phyloP scores from a whole-genome alignment of 2,797 vertebrate genomes.

The Nothura maculosa region DNA sequence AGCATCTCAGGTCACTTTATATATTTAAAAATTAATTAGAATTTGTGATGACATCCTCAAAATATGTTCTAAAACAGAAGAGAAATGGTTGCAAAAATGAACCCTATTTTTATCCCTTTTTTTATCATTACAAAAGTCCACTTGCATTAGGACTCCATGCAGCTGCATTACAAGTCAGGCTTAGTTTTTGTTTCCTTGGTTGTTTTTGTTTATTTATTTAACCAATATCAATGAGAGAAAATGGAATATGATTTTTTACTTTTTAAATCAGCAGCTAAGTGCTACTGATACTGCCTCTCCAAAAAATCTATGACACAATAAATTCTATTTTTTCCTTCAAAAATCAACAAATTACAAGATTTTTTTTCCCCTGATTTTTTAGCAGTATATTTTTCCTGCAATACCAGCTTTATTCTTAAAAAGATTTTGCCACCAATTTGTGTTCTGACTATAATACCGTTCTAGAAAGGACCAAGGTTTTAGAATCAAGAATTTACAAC shows the following conservation, averaged over 20 bases:
- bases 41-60: neutral
- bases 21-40: neutral
- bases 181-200: neutral
- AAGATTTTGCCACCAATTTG: neutral
- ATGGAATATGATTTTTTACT: constrained; percentile 5
- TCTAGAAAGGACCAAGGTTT: neutral
- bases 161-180: neutral
- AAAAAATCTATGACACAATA: neutral
- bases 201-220: neutral
- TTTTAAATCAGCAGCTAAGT: constrained; percentile 62
- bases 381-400: neutral
- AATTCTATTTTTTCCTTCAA: constrained; percentile 44
- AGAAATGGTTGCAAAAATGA: neutral
- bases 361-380: neutral
- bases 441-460: neutral
- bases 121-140: neutral
- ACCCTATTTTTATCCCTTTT: neutral
- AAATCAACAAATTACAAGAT: constrained; percentile 32
- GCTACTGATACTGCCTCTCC: constrained; percentile 32
- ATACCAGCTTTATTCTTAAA: neutral
- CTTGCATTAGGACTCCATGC: neutral
- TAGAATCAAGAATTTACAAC: neutral
- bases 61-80: neutral
- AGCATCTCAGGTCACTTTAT: neutral
- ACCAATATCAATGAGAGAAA: neutral